Base-by-base conservation (phyloP, 1,140 invertebrate genomes). In the Nautilus pompilius region DNA sequence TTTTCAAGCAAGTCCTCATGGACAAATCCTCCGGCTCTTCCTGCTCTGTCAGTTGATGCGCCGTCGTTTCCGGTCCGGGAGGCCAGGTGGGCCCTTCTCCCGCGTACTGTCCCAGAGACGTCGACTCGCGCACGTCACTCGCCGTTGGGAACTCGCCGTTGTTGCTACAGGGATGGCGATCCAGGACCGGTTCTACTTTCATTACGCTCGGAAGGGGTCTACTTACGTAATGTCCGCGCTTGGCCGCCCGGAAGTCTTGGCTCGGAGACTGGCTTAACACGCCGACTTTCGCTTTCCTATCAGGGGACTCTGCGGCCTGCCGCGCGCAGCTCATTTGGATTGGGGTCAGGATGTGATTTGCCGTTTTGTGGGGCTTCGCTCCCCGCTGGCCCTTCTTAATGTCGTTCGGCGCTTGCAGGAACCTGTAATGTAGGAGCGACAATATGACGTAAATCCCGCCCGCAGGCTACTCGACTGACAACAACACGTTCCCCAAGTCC, bases 371-470 rank as follows among this genome's bases (percentile, higher is more conserved):
- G 2, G 77, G 77, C 64, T 71, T 74, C 0, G 77, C 77, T 4
- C 78, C 78, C 51, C 78, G 62, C 61, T 78, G 78, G 29, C 78
- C 78, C 63, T 74, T 77, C 51, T 77, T 74, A 24, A 80, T 80
- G 24, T 67, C 74, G 15, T 65, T 67, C 3, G 78, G 78, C 32
- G 74, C 66, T 53, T 77, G 75, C 20, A 79, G 64, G 63, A 79
- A 79, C 54, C 77, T 79, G 61, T 33, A 63, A 59, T 20, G 22
- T 24, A 3, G 41, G 30, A 41, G 41, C 34, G 24, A 6, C n/a
- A 36, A 20, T 56, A 30, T n/a, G n/a, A n/a, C n/a, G n/a, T n/a
- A n/a, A n/a, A n/a, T n/a, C n/a, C n/a, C n/a, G n/a, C n/a, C n/a
- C n/a, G n/a, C n/a, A n/a, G n/a, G n/a, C n/a, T n/a, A n/a, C n/a